Conservation (phyloP, 2,113 vertebrate species). For the Onychostruthus taczanowskii region DNA sequence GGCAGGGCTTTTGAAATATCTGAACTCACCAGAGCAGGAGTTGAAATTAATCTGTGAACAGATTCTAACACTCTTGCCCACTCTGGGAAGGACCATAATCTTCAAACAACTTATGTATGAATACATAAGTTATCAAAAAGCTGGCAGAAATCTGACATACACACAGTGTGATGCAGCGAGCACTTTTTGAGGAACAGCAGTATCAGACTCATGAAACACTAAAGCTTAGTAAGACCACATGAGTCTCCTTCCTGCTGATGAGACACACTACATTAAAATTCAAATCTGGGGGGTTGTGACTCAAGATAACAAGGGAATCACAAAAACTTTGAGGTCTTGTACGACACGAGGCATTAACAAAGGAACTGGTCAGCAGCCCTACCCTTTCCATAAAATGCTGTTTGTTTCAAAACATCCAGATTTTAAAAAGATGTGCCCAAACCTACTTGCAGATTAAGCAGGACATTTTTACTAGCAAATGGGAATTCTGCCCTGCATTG, state of each 20-base stretch:
- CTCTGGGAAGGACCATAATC: not conserved
- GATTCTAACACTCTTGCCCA: not conserved
- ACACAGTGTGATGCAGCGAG: not conserved
- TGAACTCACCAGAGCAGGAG: not conserved
- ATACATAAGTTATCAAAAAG: not conserved
- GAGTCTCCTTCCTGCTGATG: not conserved
- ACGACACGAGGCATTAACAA: not conserved
- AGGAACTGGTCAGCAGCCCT: not conserved
- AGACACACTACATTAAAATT: not conserved
- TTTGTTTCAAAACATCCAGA: not conserved
- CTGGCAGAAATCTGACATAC: not conserved
- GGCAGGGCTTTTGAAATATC: not conserved
- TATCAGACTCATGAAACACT: not conserved
- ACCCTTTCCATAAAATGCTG: not conserved
- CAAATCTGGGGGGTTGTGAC: not conserved
- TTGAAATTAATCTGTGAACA: not conserved
- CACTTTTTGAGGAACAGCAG: not conserved
- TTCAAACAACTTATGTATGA: not conserved
- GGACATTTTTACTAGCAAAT: not conserved
- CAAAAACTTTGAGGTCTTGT: not conserved
- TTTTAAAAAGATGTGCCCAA: not conserved
- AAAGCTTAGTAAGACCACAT: not conserved
- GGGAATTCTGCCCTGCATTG: not conserved
- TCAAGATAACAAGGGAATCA: not conserved
- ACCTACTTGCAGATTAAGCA: not conserved